These are phyloP conservation scores for Ectemnius cavifrons DNA, from an alignment of 2,888 invertebrate species.

Conservation along the genomic window DNA sequence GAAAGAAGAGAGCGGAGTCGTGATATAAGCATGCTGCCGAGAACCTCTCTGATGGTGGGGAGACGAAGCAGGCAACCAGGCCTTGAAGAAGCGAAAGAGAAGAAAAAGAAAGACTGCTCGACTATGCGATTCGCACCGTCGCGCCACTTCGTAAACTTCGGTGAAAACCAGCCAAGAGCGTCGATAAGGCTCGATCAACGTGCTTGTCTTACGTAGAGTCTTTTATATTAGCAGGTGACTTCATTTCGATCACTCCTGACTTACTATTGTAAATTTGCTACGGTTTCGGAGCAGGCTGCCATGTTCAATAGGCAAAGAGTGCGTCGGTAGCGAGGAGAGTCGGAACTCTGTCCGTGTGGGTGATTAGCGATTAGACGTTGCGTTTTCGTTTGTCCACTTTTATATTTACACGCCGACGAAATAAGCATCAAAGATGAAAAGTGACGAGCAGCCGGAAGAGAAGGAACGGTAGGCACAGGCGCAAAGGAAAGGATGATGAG, in stretches of 20 bases:
- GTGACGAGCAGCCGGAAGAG: neutral
- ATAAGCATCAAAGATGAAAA: neutral
- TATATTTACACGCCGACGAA: neutral
- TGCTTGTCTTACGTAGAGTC: neutral
- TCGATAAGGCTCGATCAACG: neutral
- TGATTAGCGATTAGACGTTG: too few relatives aligned
- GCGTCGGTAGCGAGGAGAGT: too few relatives aligned
- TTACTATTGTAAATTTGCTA: too few relatives aligned
- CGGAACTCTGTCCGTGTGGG: too few relatives aligned
- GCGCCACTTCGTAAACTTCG: constrained; percentile 32
- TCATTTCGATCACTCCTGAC: too few relatives aligned
- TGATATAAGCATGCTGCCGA: constrained; percentile 56
- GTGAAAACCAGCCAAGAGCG: constrained; percentile 19
- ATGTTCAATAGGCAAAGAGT: too few relatives aligned
- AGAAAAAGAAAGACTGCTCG: constrained; percentile 45
- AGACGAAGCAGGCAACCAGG: constrained; percentile 43
- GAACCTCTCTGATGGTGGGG: constrained; percentile 45
- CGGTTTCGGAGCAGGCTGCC: too few relatives aligned
- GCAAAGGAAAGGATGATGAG: neutral
- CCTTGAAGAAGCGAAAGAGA: constrained; percentile 58
- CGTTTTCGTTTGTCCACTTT: too few relatives aligned
- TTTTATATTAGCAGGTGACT: neutral
- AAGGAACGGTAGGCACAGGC: neutral
- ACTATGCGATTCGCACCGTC: constrained; percentile 33
- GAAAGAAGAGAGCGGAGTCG: constrained; percentile 47